phyloP scores from a whole-genome alignment of 2,797 vertebrate species.

The Halcyon smyrnensis region DNA sequence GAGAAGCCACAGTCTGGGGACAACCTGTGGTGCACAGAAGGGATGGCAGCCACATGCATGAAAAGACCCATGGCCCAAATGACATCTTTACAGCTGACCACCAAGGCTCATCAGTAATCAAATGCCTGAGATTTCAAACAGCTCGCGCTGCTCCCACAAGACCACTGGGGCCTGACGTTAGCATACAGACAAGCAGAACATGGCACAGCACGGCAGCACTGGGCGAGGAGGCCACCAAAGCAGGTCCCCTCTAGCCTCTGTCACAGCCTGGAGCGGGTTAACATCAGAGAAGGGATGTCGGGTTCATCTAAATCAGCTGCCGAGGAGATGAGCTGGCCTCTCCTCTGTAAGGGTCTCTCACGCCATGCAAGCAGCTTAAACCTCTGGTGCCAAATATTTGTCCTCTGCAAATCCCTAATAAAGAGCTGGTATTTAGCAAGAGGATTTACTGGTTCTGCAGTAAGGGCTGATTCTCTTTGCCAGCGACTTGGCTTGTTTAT shows the following conservation, averaged over 20 bases:
- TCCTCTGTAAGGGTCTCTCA: slow-evolving; percentile 22
- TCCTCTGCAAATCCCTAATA: slow-evolving; percentile 60
- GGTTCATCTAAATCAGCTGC: not conserved
- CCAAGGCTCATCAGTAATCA: not conserved
- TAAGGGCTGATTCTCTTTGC: not conserved
- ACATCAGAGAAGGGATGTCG: not conserved
- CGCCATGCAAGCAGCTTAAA: slow-evolving; percentile 34
- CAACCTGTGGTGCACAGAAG: not conserved
- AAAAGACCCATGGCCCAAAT: not conserved
- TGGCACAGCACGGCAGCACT: not conserved
- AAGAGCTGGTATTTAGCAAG: slow-evolving; percentile 42
- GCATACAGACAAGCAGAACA: not conserved
- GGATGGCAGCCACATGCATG: not conserved
- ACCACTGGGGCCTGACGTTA: not conserved
- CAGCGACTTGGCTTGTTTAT: not conserved
- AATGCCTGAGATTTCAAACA: rapidly evolving
- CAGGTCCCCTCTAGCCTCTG: not conserved
- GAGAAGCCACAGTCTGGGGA: not conserved
- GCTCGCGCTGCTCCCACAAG: not conserved
- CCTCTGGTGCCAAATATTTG: slow-evolving; percentile 53
- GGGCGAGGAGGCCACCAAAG: not conserved
- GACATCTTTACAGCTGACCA: not conserved
- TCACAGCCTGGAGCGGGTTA: not conserved
- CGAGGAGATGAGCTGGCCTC: not conserved
- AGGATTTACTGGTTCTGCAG: slow-evolving; percentile 56